These are phyloP conservation scores for Pararge aegeria DNA, from an alignment of 1,140 invertebrate species.

Conservation along the genomic window DNA sequence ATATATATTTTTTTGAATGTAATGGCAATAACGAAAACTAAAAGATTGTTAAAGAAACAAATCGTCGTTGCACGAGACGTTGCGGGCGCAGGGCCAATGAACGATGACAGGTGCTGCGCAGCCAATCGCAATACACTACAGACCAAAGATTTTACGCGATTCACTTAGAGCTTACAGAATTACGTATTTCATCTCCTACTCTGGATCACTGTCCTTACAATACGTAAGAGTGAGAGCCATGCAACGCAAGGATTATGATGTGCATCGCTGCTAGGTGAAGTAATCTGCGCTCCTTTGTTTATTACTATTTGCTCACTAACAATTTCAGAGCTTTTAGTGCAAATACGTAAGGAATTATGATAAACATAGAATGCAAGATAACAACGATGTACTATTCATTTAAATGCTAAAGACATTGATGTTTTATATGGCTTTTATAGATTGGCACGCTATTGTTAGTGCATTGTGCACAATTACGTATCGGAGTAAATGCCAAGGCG, in stretches of 20 bases:
- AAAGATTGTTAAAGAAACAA: constrained; percentile 44
- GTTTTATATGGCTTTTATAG: constrained; percentile 8
- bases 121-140: constrained; percentile 47
- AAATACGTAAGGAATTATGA: background rate
- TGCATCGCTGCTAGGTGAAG: background rate
- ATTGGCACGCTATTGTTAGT: constrained; percentile 17
- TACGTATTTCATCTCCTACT: constrained; percentile 44
- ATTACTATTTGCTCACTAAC: background rate
- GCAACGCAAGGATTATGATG: constrained; percentile 2
- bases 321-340: background rate
- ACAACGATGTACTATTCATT: background rate
- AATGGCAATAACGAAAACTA: constrained; percentile 39
- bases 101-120: constrained; percentile 63
- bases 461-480: constrained; percentile 6
- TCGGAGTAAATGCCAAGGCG: constrained; percentile 22
- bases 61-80: constrained; percentile 54
- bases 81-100: constrained; percentile 60
- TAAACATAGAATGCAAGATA: background rate
- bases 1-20: constrained; percentile 23
- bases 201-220: constrained; percentile 16
- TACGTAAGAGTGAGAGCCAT: constrained; percentile 9
- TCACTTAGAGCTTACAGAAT: constrained; percentile 50
- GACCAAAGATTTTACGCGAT: constrained; percentile 45
- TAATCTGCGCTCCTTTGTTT: constrained; percentile 1
- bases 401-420: background rate